Percentiles rank a stretch among this genome's conserved stretches.
Evolutionary conservation across 2,113 vertebrate genomes (phyloP).

Genomic region (Pontoporia blainvillei): DNA sequence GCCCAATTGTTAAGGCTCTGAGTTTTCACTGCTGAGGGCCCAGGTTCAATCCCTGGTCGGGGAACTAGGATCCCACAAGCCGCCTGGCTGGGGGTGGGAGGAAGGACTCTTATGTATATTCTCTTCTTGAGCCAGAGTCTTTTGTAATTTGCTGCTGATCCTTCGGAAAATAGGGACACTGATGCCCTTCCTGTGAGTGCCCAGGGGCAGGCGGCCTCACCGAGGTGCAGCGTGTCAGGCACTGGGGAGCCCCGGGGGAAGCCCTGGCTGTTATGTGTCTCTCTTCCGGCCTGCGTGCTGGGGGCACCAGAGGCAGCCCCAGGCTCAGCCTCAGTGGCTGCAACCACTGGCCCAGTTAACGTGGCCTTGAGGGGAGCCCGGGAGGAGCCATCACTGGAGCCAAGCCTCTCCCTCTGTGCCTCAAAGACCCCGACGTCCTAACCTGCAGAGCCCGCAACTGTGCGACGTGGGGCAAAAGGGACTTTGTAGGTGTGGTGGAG

Average conservation of each 20-base stretch:
- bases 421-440: not conserved
- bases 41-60: not conserved
- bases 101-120: not conserved
- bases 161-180: not conserved
- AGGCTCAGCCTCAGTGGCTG: not conserved
- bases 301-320: not conserved
- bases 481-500: not conserved
- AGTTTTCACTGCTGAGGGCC: not conserved
- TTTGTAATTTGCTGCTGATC: not conserved
- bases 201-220: not conserved
- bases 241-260: not conserved
- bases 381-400: not conserved
- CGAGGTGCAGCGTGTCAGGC: not conserved
- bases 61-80: not conserved
- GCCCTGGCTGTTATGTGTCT: not conserved
- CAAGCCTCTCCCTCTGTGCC: not conserved
- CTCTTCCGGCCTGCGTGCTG: not conserved
- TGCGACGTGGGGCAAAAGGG: not conserved
- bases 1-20: not conserved
- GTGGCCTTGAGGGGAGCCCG: rapidly evolving
- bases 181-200: too few species aligned
- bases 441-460: not conserved
- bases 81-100: not conserved
- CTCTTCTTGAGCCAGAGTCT: not conserved
- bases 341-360: not conserved